Evolutionary conservation across 2,113 vertebrate genomes (phyloP).

Genomic region (Notarius lentiginosus): DNA sequence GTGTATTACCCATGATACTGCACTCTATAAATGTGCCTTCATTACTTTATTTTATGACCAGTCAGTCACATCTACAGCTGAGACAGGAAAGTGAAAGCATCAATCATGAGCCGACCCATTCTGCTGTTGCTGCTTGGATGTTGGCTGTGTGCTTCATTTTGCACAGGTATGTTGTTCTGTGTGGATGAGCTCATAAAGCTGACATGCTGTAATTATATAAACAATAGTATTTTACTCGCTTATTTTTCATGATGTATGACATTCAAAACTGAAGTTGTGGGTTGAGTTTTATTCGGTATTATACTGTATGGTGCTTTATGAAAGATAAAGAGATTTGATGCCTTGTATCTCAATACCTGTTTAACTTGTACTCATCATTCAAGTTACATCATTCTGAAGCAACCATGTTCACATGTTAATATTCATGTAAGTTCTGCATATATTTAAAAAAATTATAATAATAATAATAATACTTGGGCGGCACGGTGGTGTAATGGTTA

Average conservation of each 20-base stretch:
- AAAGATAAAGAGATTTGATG: background rate
- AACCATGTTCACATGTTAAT: background rate
- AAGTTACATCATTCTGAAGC: background rate
- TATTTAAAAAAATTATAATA: no score
- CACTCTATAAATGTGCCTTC: background rate
- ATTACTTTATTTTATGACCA: background rate
- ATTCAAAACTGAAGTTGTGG: background rate
- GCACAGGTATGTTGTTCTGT: background rate
- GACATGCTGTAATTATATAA: background rate
- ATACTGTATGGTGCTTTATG: background rate
- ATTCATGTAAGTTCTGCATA: background rate
- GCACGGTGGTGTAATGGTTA: no score
- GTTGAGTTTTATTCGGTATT: background rate
- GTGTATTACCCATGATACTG: background rate
- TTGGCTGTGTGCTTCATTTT: conserved; percentile 10
- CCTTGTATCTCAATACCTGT: background rate
- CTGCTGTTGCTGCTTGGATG: conserved; percentile 18
- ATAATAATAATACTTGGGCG: no score
- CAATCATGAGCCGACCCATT: background rate
- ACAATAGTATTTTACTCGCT: background rate
- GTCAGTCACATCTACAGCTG: background rate
- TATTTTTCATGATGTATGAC: background rate
- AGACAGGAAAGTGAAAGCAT: background rate
- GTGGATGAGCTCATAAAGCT: background rate
- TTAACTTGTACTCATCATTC: background rate